A percentile compares a stretch with the other conserved stretches of the same genome.
Conservation (phyloP, 1,140 invertebrate genomes). For the Drosophila tropicalis region DNA sequence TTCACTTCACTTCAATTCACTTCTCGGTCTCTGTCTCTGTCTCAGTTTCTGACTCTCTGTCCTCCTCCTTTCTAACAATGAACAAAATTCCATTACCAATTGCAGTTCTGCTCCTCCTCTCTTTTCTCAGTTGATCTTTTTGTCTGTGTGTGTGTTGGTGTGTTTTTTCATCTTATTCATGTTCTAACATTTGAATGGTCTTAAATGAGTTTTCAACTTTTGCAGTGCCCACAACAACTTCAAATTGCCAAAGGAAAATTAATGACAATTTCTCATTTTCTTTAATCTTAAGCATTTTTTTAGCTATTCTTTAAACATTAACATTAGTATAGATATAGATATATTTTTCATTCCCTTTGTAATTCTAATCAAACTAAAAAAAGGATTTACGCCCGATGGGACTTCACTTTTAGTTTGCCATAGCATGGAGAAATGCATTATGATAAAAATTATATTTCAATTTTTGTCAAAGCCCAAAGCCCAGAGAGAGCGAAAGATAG, state of each 20-base stretch:
- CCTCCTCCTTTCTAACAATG: slow-evolving; percentile 29
- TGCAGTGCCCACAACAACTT: slow-evolving; percentile 1
- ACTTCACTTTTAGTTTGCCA: not conserved
- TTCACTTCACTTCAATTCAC: slow-evolving; percentile 26
- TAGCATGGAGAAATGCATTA: slow-evolving; percentile 16
- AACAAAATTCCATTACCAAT: slow-evolving; percentile 40
- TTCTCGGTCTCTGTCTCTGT: not conserved
- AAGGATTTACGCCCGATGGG: not conserved
- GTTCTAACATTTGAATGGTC: not conserved
- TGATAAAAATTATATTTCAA: slow-evolving; percentile 49
- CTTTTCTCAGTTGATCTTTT: not conserved
- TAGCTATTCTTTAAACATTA: no score
- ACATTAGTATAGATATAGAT: no score
- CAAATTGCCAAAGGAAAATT: not conserved
- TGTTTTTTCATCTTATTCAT: not conserved
- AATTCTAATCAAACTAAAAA: not conserved
- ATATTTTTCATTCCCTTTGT: not conserved
- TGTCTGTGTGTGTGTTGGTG: no score
- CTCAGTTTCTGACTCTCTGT: not conserved
- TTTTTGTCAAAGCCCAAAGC: slow-evolving; percentile 27
- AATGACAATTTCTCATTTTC: not conserved
- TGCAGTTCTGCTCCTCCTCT: not conserved
- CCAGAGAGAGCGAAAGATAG: no score
- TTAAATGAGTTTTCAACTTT: slow-evolving; percentile 16
- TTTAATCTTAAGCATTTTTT: no score